phyloP scores from a whole-genome alignment of 2,888 invertebrate genomes.

The Pecten maximus region DNA sequence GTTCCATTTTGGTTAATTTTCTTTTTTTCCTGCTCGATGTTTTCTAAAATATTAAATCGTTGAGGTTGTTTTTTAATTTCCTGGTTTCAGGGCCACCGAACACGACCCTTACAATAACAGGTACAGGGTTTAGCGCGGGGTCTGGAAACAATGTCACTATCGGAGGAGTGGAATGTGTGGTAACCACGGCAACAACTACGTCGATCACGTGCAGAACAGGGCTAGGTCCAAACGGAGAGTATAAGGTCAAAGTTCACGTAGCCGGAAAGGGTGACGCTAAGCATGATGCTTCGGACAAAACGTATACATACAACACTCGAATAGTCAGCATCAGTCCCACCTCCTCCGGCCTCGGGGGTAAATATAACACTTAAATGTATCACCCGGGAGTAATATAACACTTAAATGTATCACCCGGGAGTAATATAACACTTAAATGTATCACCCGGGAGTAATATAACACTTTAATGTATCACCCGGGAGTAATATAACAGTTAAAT shows the following conservation, averaged over 20 bases:
- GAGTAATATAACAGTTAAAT: no score
- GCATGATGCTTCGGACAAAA: not conserved
- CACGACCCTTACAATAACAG: not conserved
- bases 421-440: no score
- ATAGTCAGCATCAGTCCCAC: not conserved
- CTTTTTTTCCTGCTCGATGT: no score
- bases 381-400: no score
- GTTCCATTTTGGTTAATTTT: no score
- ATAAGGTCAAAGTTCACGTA: not conserved
- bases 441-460: no score
- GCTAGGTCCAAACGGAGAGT: not conserved
- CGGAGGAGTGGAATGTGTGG: not conserved
- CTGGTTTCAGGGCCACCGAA: not conserved
- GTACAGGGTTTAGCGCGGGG: not conserved
- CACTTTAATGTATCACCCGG: no score
- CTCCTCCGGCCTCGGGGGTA: not conserved
- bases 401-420: no score
- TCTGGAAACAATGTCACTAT: not conserved
- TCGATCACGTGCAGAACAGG: not conserved
- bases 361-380: not conserved
- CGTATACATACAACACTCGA: not conserved
- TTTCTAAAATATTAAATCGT: no score
- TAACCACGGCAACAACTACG: not conserved
- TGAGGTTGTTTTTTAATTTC: not conserved
- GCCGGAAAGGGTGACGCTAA: not conserved